These are phyloP conservation scores for Brachionus plicatilis DNA, from an alignment of 1,140 invertebrate species.

Conservation along the genomic window DNA sequence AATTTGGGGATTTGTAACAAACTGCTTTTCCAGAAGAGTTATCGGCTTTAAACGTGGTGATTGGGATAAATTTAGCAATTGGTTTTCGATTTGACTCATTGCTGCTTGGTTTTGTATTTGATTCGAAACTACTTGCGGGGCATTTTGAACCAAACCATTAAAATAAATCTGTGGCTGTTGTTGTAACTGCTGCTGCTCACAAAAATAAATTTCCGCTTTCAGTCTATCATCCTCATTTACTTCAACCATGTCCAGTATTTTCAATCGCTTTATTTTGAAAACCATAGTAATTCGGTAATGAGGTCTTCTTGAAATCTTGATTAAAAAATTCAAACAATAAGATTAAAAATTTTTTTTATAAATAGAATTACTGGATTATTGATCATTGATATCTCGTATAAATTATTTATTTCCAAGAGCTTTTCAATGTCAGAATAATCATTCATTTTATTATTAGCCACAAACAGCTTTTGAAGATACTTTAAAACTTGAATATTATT, in stretches of 20 bases:
- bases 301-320: conserved; percentile 48
- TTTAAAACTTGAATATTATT: conserved; percentile 47
- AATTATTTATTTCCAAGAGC: conserved; percentile 48
- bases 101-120: conserved; percentile 15
- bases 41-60: conserved; percentile 23
- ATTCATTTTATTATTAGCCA: conserved; percentile 51
- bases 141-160: conserved; percentile 41
- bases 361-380: neutral
- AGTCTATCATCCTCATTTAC: conserved; percentile 52
- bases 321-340: conserved; percentile 41
- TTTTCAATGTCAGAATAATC: conserved; percentile 49
- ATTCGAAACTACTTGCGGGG: neutral
- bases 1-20: conserved; percentile 24
- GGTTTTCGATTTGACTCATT: conserved; percentile 18
- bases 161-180: conserved; percentile 30
- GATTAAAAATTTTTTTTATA: neutral
- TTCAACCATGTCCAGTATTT: conserved; percentile 53
- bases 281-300: conserved; percentile 52
- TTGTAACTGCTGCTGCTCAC: conserved; percentile 49
- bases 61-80: conserved; percentile 30
- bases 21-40: conserved; percentile 10
- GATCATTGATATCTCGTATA: conserved; percentile 39
- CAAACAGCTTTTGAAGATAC: conserved; percentile 51
- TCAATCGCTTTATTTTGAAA: conserved; percentile 48
- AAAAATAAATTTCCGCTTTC: conserved; percentile 52